Conservation (phyloP, 2,113 vertebrate genomes). For the Monarcha castaneiventris region DNA sequence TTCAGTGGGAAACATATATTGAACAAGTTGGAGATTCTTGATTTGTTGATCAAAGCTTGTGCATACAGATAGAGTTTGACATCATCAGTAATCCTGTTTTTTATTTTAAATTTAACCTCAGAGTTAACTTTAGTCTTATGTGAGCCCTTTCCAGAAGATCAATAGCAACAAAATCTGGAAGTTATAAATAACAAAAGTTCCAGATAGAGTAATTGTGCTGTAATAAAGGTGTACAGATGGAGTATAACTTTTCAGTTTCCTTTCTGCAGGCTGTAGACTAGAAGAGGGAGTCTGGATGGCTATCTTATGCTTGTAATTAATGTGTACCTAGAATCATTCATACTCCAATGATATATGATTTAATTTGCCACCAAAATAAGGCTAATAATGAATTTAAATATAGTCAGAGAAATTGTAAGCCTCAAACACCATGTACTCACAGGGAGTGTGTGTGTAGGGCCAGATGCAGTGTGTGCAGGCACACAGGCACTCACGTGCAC, state of each 20-base stretch:
- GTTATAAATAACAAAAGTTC: constrained; percentile 34
- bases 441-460: not conserved
- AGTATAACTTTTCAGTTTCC: constrained; percentile 30
- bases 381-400: not conserved
- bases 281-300: not conserved
- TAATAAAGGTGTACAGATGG: constrained; percentile 43
- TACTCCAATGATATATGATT: constrained; percentile 12
- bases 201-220: constrained; percentile 15
- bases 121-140: not conserved
- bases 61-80: not conserved
- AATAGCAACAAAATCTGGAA: constrained; percentile 62
- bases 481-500: rapidly evolving
- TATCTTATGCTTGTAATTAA: constrained; percentile 32
- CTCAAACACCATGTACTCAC: not conserved
- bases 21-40: not conserved
- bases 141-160: constrained; percentile 26
- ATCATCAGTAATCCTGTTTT: not conserved
- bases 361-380: not conserved
- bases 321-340: not conserved
- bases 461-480: not conserved
- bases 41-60: constrained; percentile 21
- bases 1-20: not conserved
- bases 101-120: constrained; percentile 23
- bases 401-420: not conserved
- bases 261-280: constrained; percentile 9